A percentile compares a stretch with the other conserved stretches of the same genome.
Evolutionary conservation across 2,888 invertebrate genomes (phyloP).

Genomic region (Acanthosoma haemorrhoidale): DNA sequence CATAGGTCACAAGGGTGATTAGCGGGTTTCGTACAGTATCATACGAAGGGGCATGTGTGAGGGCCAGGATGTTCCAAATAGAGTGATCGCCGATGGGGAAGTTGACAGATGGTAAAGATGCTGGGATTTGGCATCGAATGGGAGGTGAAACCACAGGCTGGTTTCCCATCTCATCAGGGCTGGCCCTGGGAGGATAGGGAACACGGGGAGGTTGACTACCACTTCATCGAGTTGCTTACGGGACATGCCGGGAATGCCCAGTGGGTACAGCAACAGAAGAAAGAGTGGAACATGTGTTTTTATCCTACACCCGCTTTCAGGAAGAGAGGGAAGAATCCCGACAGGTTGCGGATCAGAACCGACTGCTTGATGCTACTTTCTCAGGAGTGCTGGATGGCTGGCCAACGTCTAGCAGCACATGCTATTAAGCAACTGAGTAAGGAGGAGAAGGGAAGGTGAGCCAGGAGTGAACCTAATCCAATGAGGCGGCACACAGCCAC

Average conservation of each 20-base stretch:
- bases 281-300: too few relatives aligned
- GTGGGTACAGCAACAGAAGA: background rate
- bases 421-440: background rate
- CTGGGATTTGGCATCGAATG: background rate
- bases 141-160: background rate
- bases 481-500: background rate
- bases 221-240: background rate
- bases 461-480: background rate
- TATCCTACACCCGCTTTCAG: background rate
- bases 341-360: background rate
- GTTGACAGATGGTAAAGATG: too few relatives aligned
- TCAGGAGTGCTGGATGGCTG: background rate
- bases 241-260: too few relatives aligned
- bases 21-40: background rate
- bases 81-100: too few relatives aligned
- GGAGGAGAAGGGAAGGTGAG: background rate
- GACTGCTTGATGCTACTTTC: background rate
- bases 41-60: background rate
- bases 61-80: background rate
- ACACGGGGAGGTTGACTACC: background rate
- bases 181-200: background rate
- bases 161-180: background rate
- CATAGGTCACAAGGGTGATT: background rate
- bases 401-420: background rate
- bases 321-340: background rate